A percentile compares a stretch with the other conserved stretches of the same genome.
Conservation (phyloP, 2,797 vertebrate genomes). For the Limosa lapponica region DNA sequence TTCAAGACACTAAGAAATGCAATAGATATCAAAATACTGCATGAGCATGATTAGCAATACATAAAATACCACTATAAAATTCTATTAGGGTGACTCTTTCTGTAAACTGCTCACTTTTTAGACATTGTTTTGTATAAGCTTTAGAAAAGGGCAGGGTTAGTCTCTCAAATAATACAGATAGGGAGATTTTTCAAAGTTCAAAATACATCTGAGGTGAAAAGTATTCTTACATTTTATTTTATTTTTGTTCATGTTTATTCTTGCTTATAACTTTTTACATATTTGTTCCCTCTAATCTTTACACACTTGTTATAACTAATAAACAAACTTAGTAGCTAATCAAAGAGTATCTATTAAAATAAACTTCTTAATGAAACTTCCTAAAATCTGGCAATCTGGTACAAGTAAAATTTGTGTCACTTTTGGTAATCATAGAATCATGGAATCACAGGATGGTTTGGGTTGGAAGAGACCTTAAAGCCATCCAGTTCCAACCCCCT, state of each 20-base stretch:
- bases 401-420: neutral
- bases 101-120: neutral
- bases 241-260: neutral
- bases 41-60: neutral
- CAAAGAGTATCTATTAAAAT: neutral
- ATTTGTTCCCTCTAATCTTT: neutral
- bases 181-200: neutral
- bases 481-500: neutral
- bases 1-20: neutral
- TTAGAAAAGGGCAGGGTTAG: neutral
- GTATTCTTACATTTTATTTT: neutral
- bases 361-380: neutral
- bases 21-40: neutral
- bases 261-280: neutral
- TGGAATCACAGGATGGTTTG: neutral
- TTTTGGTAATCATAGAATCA: neutral
- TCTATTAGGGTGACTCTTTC: neutral
- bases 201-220: neutral
- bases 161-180: neutral
- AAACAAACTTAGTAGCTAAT: neutral
- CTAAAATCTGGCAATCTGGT: neutral
- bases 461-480: neutral
- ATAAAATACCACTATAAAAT: neutral
- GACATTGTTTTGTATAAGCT: neutral
- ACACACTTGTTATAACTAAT: neutral